phyloP scores from a whole-genome alignment of 2,797 vertebrate species.

The Percopsis omiscomaycus region DNA sequence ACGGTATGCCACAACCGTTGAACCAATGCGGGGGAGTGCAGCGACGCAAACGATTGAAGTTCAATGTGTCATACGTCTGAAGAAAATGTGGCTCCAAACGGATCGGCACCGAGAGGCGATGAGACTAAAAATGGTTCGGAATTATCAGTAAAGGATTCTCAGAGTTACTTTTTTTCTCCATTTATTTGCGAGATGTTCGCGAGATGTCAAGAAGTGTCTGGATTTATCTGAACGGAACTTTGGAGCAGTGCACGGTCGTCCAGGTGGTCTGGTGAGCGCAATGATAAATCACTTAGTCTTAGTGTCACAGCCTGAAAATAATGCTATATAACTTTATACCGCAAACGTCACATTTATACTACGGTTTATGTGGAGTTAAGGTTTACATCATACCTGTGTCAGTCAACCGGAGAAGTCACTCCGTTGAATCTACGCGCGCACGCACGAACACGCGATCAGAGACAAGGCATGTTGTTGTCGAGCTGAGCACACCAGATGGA shows the following conservation, averaged over 20 bases:
- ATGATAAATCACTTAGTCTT: not conserved
- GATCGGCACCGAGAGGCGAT: conserved; percentile 31
- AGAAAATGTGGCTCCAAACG: conserved; percentile 42
- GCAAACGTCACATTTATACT: not conserved
- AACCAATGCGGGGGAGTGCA: conserved; percentile 49
- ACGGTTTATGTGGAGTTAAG: not conserved
- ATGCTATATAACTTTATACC: conserved; percentile 47
- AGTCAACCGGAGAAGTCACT: not conserved
- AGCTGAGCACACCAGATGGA: conserved; percentile 44
- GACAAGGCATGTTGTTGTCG: not conserved
- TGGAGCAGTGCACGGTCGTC: conserved; percentile 58
- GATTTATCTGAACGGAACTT: conserved; percentile 76
- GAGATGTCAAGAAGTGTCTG: conserved; percentile 33
- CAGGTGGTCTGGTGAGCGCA: conserved; percentile 83
- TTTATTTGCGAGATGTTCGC: conserved; percentile 51
- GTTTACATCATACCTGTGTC: not conserved
- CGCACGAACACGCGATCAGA: not conserved
- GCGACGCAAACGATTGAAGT: conserved; percentile 37
- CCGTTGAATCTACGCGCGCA: not conserved
- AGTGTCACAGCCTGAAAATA: not conserved
- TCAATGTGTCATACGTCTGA: conserved; percentile 42
- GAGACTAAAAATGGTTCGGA: conserved; percentile 37
- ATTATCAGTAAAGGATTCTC: conserved; percentile 33
- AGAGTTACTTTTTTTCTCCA: conserved; percentile 17
- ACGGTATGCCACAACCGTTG: conserved; percentile 54